Evolutionary conservation across 2,113 vertebrate genomes (phyloP).

Genomic region (Sisor rabdophorus): DNA sequence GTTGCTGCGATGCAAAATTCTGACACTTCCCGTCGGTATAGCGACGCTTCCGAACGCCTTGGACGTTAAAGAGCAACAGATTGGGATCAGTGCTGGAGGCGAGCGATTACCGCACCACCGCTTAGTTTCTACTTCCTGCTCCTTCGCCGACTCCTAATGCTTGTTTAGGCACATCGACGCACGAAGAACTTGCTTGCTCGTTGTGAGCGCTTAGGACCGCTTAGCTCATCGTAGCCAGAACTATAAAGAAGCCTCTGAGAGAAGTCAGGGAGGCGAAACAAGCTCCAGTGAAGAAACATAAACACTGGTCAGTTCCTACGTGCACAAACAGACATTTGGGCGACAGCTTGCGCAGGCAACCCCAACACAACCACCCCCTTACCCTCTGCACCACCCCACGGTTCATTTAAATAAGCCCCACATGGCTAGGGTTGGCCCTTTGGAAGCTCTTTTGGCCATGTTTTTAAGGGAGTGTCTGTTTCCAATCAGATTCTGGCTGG

Average conservation of each 20-base stretch:
- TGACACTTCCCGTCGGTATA: too few species aligned
- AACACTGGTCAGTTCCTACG: constrained; percentile 10
- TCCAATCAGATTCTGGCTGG: constrained; percentile 54
- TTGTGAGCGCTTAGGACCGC: constrained; percentile 1
- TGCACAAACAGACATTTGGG: constrained; percentile 26
- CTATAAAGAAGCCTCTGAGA: constrained; percentile 26
- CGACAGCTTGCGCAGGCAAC: constrained; percentile 10
- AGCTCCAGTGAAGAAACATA: constrained; percentile 14
- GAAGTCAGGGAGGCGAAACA: neutral
- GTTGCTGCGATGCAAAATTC: neutral
- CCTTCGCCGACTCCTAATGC: constrained; percentile 1
- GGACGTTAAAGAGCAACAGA: neutral
- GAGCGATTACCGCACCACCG: neutral
- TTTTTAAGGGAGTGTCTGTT: constrained; percentile 45
- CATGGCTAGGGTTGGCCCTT: constrained; percentile 13
- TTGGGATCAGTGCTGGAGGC: neutral
- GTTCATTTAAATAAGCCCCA: constrained; percentile 19
- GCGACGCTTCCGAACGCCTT: neutral
- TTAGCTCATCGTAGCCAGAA: neutral
- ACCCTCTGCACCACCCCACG: neutral
- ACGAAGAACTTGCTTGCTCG: constrained; percentile 1
- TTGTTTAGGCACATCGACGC: constrained; percentile 5
- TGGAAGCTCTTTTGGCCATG: neutral
- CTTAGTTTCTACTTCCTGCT: neutral
- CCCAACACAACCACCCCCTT: neutral